Percentiles rank a stretch among this genome's conserved stretches.
These are phyloP conservation scores for Heliothis peltigera DNA, from an alignment of 2,888 invertebrate genomes.

Conservation along the genomic window DNA sequence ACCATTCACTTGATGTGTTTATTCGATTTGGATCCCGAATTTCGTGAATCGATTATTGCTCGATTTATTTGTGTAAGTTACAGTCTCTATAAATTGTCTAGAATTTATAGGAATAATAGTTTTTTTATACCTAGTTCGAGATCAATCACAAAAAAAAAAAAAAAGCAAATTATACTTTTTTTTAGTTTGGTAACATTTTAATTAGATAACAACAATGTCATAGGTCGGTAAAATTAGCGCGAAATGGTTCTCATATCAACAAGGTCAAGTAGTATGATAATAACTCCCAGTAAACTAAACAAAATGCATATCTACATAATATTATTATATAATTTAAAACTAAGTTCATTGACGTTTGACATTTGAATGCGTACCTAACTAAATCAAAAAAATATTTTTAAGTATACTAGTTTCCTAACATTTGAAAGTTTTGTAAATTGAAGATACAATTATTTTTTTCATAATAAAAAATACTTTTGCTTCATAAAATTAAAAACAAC, in stretches of 20 bases:
- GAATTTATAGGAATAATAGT: slow-evolving; percentile 15
- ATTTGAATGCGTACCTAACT: not conserved
- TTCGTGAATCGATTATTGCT: slow-evolving; percentile 44
- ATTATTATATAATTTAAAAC: not conserved
- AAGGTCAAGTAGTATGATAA: slow-evolving; percentile 18
- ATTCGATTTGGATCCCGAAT: slow-evolving; percentile 43
- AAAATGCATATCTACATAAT: not conserved
- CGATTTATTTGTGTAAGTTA: slow-evolving; percentile 46
- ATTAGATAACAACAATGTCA: not conserved
- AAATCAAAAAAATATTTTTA: not conserved
- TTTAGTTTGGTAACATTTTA: not conserved
- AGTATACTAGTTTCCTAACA: not conserved
- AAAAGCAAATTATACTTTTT: not conserved
- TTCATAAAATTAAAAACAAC: too few species aligned
- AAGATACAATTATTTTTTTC: too few species aligned
- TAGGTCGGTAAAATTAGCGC: slow-evolving; percentile 8
- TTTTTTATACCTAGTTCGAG: slow-evolving; percentile 1
- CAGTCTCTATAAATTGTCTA: slow-evolving; percentile 24
- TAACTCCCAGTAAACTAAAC: slow-evolving; percentile 13
- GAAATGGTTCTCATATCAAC: slow-evolving; percentile 1
- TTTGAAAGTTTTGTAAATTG: not conserved
- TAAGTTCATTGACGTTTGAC: slow-evolving; percentile 36
- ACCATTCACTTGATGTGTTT: slow-evolving; percentile 39
- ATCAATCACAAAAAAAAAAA: not conserved
- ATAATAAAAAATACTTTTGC: too few species aligned